Evolutionary conservation across 2,797 vertebrate genomes (phyloP).

Genomic region (Rallus crepitans): DNA sequence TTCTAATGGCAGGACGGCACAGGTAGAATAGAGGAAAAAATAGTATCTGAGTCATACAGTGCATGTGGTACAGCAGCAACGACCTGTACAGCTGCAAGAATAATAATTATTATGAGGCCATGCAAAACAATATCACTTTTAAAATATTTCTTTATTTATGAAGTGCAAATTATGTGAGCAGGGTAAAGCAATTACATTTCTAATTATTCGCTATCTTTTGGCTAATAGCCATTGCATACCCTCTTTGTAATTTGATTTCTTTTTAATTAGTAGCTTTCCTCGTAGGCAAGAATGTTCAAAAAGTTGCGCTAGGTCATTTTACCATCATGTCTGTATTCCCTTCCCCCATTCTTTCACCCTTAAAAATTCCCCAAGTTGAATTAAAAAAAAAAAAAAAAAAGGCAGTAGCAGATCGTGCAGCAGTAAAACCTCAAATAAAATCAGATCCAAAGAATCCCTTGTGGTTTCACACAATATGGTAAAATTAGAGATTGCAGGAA

Average conservation of each 20-base stretch:
- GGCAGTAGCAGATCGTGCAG: slow-evolving; percentile 76
- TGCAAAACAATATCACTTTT: slow-evolving; percentile 24
- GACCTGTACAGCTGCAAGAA: neutral
- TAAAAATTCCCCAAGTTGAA: slow-evolving; percentile 35
- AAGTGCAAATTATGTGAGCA: slow-evolving; percentile 32
- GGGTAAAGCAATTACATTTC: slow-evolving; percentile 53
- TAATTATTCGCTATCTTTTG: slow-evolving; percentile 60
- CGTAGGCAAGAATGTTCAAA: slow-evolving; percentile 30
- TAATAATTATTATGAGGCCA: neutral
- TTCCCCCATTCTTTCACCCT: slow-evolving; percentile 13
- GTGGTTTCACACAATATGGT: slow-evolving; percentile 85
- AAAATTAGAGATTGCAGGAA: slow-evolving; percentile 90
- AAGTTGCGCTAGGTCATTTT: slow-evolving; percentile 54
- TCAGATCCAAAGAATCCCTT: slow-evolving; percentile 78
- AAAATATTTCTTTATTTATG: slow-evolving; percentile 51
- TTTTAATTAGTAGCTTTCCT: slow-evolving; percentile 63
- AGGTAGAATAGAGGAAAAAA: neutral
- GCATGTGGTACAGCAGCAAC: neutral
- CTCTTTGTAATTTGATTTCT: slow-evolving; percentile 61
- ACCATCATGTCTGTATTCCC: slow-evolving; percentile 13
- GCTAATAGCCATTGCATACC: slow-evolving; percentile 26
- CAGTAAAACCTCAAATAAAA: slow-evolving; percentile 83
- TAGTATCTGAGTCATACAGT: neutral
- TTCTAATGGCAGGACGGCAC: neutral
- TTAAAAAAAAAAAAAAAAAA: neutral